These are phyloP conservation scores for Oithona nana DNA, from an alignment of 2,888 invertebrate species.

Conservation along the genomic window DNA sequence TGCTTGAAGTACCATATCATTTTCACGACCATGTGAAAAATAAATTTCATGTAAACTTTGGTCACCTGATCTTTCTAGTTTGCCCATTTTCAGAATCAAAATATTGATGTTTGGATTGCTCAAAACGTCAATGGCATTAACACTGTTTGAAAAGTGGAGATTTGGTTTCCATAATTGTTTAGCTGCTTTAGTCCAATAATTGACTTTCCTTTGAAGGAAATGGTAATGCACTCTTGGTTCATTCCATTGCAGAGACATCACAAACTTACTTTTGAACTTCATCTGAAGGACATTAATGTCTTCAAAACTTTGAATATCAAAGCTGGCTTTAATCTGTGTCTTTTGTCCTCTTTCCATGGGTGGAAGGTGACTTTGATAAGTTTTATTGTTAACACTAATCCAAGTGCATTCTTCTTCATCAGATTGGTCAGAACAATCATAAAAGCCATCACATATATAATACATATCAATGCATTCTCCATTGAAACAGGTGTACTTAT, in stretches of 20 bases:
- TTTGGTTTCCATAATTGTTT: neutral
- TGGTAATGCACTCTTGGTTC: neutral
- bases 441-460: neutral
- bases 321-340: neutral
- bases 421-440: neutral
- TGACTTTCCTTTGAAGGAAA: neutral
- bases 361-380: neutral
- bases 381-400: neutral
- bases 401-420: neutral
- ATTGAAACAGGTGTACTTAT: neutral
- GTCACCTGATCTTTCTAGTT: neutral
- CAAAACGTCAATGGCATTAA: neutral
- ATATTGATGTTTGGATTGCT: neutral
- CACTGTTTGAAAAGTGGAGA: neutral
- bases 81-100: neutral
- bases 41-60: neutral
- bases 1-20: neutral
- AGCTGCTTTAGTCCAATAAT: neutral
- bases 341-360: neutral
- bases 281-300: neutral
- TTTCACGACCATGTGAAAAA: neutral
- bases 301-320: neutral
- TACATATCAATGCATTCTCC: neutral
- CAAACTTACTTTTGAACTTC: neutral
- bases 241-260: neutral